phyloP scores from a whole-genome alignment of 2,888 invertebrate genomes.

The Hemithea aestivaria region DNA sequence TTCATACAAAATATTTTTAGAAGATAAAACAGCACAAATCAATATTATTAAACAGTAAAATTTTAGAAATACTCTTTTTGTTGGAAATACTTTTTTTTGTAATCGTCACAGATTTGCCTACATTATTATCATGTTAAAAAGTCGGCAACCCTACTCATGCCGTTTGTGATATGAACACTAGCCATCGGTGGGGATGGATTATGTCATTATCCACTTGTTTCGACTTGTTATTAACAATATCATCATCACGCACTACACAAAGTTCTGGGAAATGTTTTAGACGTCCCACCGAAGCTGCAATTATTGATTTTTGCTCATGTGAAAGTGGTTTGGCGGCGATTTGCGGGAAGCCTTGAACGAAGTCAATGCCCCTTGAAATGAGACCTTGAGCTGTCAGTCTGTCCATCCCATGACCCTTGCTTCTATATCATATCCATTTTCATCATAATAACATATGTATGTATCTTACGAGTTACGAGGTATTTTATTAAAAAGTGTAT shows the following conservation, averaged over 20 bases:
- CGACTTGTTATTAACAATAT: conserved; percentile 44
- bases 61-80: too few species aligned
- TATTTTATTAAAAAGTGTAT: too few species aligned
- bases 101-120: too few species aligned
- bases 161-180: conserved; percentile 47
- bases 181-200: conserved; percentile 45
- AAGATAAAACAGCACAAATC: too few species aligned
- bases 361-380: conserved; percentile 24
- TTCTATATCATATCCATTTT: too few species aligned
- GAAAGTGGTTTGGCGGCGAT: conserved; percentile 20
- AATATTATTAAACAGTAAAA: too few species aligned
- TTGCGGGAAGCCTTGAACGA: conserved; percentile 22
- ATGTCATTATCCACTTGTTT: conserved; percentile 62
- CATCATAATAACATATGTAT: too few species aligned
- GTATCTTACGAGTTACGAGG: too few species aligned
- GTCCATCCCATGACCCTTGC: conserved; percentile 1
- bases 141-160: too few species aligned
- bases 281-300: conserved; percentile 27
- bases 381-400: conserved; percentile 6
- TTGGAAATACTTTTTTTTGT: too few species aligned
- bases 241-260: conserved; percentile 37
- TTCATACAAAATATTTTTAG: too few species aligned
- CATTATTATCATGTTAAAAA: too few species aligned
- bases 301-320: conserved; percentile 26
- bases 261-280: conserved; percentile 34